Base-by-base conservation (phyloP, 2,113 vertebrate genomes). In the Aptenodytes forsteri region DNA sequence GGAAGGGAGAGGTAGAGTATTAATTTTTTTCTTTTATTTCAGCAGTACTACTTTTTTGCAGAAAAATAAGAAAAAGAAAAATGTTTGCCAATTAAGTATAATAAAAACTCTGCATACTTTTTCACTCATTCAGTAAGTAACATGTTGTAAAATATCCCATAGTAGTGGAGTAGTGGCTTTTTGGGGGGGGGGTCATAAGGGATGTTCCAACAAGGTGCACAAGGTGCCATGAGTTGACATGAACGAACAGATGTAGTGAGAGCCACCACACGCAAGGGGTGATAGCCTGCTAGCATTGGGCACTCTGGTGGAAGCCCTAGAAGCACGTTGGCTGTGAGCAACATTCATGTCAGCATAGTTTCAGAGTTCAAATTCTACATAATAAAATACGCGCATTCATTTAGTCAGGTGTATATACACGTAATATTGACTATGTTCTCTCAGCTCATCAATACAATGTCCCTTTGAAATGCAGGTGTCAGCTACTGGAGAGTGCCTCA, bases 401-500 rank as follows among this genome's bases (percentile, higher is more conserved):
- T 49, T 38, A 62, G 46, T 44, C 59, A 46, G 42, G 30, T 78
- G 49, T 55, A n/a, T 29, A 6, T 11, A n/a, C 20, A 25, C 14
- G 10, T 30, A 11, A 36, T 6, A 11, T 12, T 79, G 44, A 56
- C 38, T 46, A 3, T 32, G 66, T 80, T 88, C 32, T 84, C 44
- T 61, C 40, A 88, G 75, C 54, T 89, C 55, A 49, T 40, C 55
- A 36, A 3, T 52, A 34, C 29, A 55, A 34, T 22, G 32, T 65
- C 42, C 62, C 86, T 95, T 78, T 93, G 93, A 42, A 83, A 92
- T 93, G 16, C 89, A 98, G 98, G 98, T 91, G 97, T 98, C 52
- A 98, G 98, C 94, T 98, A 97, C 91, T 98, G 98, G 97, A 92
- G 98, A 56, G 97, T 98, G 44, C 98, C 98, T 36, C 98, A 97